Evolutionary conservation across 2,888 invertebrate species (phyloP).

Genomic region (Drosophila algonquin): DNA sequence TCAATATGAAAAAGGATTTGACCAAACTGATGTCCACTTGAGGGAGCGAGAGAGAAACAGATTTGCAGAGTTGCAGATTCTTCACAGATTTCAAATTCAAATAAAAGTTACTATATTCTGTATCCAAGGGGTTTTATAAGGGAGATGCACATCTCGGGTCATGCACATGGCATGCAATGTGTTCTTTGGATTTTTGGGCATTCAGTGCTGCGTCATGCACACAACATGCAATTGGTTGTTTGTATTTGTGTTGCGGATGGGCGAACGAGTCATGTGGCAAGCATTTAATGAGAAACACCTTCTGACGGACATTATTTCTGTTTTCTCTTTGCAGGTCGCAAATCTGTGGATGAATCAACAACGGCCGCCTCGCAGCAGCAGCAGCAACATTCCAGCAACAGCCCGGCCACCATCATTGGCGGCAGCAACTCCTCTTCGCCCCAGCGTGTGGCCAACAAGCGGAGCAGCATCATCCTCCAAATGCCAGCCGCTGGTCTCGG

Average conservation of each 20-base stretch:
- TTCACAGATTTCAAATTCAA: not conserved
- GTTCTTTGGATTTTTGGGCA: not conserved
- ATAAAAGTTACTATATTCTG: not conserved
- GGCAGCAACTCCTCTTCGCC: conserved; percentile 56
- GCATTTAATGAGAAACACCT: not conserved
- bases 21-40: conserved; percentile 61
- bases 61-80: not conserved
- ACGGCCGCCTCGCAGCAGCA: conserved; percentile 23
- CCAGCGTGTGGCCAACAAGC: conserved; percentile 84
- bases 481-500: conserved; percentile 87
- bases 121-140: no score
- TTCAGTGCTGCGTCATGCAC: no score
- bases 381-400: conserved; percentile 57
- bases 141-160: no score
- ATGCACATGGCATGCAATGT: no score
- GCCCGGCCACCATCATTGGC: conserved; percentile 31
- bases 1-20: conserved; percentile 79
- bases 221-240: no score
- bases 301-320: not conserved
- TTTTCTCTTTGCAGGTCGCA: conserved; percentile 70
- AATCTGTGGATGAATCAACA: conserved; percentile 62
- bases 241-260: no score
- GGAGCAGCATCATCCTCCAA: conserved; percentile 87
- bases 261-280: no score
- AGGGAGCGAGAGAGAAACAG: not conserved